Base-by-base conservation (phyloP, 2,797 vertebrate species). In the Xyrichtys novacula region DNA sequence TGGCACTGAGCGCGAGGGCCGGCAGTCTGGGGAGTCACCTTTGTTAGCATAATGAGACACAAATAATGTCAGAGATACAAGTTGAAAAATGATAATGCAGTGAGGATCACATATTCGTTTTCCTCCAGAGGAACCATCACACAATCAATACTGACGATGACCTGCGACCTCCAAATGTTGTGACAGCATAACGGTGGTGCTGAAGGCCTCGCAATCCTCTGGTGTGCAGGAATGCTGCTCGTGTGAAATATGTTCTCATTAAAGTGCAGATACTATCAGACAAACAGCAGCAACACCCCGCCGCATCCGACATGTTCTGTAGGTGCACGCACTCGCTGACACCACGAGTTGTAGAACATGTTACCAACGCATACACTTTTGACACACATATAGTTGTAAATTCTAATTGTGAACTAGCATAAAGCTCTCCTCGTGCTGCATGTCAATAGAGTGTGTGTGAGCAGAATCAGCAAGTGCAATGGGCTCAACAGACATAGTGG, bases 381-480 rank as follows among this genome's bases (percentile, higher is more conserved):
- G 36, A 55, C 49, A 68, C 47, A 52, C n/a, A 46, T 43, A 57
- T 59, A 28, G 25, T 28, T 56, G 64, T 40, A 54, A 79, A 79
- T 71, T 71, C 44, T 44, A 60, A 49, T 71, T 68, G 49, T 59
- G 70, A 64, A 66, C 39, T 43, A 66, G 50, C 61, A 59, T 64
- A 54, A 71, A 74, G 25, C 53, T 26, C n/a, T 12, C 43, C 22
- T 19, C 3, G 1, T 39, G 60, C 67, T 79, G 70, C 78, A 77
- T 74, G 65, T 72, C 59, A 74, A 74, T 69, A 32, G 25, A 71
- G 60, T 44, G 43, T 47, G 42, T 72, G 58, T 71, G 66, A 71
- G 61, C 65, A 64, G 80, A 80, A 80, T 74, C 73, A 64, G 14
- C 32, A 63, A 80, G 65, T 56, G 36, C 0, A 12, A 76, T 65